Conservation (phyloP, 2,113 vertebrate species). For the Thamnophis sirtalis region DNA sequence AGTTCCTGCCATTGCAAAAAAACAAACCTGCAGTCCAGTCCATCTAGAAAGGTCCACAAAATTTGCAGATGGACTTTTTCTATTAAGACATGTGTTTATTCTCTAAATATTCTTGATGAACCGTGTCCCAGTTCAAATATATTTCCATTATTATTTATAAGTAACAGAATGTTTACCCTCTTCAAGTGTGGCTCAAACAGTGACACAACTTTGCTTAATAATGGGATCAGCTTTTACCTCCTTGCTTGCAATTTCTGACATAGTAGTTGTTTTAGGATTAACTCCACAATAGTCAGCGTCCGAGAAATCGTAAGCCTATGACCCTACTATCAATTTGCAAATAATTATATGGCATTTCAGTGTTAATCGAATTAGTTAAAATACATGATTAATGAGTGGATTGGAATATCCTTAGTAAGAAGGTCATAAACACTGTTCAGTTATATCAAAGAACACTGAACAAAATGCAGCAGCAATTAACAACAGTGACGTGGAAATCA, state of each 20-base stretch:
- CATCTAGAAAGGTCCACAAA: conserved; percentile 11
- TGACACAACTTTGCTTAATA: background rate
- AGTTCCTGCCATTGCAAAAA: background rate
- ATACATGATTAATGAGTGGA: background rate
- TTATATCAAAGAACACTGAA: background rate
- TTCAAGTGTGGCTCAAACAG: background rate
- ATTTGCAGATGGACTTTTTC: background rate
- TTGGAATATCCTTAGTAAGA: background rate
- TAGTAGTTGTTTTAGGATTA: background rate
- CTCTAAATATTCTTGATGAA: conserved; percentile 26
- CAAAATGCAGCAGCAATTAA: background rate
- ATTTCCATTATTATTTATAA: conserved; percentile 20
- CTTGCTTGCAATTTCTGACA: background rate
- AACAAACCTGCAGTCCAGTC: background rate
- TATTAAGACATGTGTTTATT: conserved; percentile 28
- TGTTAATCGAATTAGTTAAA: background rate
- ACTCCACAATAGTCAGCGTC: background rate
- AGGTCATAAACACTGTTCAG: background rate
- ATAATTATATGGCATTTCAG: background rate
- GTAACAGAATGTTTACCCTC: background rate
- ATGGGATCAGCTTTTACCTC: background rate
- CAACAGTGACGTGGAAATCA: background rate
- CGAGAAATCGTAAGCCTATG: background rate
- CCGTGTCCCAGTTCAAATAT: conserved; percentile 24
- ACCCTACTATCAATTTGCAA: background rate